phyloP scores from a whole-genome alignment of 2,797 vertebrate species.

The Betta splendens region DNA sequence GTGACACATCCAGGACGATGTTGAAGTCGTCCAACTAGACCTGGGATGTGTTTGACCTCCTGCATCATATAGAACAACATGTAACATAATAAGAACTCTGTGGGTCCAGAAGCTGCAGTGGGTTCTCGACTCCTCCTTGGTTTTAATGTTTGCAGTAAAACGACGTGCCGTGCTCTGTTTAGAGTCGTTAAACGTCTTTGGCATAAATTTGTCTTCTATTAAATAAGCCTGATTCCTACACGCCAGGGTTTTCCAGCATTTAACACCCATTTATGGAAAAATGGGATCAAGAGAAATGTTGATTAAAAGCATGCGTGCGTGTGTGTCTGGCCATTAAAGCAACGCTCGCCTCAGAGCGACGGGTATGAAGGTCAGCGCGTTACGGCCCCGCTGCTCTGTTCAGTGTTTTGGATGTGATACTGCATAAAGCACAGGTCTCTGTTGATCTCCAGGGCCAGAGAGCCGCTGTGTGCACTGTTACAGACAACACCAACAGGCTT shows the following conservation, averaged over 20 bases:
- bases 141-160: constrained; percentile 67
- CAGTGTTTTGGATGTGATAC: background rate
- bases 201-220: constrained; percentile 41
- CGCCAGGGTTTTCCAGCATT: constrained; percentile 42
- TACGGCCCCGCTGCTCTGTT: background rate
- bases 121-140: constrained; percentile 30
- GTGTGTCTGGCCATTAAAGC: constrained; percentile 16
- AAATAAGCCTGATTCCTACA: constrained; percentile 31
- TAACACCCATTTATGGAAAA: constrained; percentile 59
- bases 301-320: constrained; percentile 48
- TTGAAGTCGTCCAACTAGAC: too few relatives aligned
- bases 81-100: too few relatives aligned
- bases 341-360: background rate
- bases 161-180: constrained; percentile 55
- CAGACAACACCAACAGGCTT: constrained; percentile 31
- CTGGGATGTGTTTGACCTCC: too few relatives aligned
- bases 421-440: constrained; percentile 3
- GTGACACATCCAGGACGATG: too few relatives aligned
- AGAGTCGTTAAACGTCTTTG: constrained; percentile 53
- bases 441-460: constrained; percentile 3
- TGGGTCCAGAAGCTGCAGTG: constrained; percentile 16
- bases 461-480: constrained; percentile 19
- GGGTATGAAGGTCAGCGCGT: constrained; percentile 1
- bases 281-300: constrained; percentile 15
- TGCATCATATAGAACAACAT: too few relatives aligned